Evolutionary conservation across 2,888 invertebrate species (phyloP), one percentile per base, ranked within the genome.

Genomic region (Macrophya annulata): DNA sequence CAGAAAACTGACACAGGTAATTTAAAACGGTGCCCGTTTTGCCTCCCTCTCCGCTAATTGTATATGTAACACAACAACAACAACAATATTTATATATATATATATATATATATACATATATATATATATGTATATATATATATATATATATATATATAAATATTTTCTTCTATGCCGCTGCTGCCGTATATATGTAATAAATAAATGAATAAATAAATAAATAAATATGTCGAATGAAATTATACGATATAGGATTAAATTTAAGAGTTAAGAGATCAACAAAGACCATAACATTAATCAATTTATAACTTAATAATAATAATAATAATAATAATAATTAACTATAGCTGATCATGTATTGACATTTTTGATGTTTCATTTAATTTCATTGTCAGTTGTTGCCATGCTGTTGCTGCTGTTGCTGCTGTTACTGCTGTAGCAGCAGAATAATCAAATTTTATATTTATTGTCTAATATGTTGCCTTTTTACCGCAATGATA

Each of bases 401-500:
- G 48, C 48, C 15, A 31, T 31, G 31, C 31, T 31, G 31, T 3
- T 31, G 31, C 31, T 31, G 31, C 31, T 2, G 31, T 31, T 2
- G 31, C 31, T 2, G 48, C 15, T 31, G 31, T 3, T 31, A 3
- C 31, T 31, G 31, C 31, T 2, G 31, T 31, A 31, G 31, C 31
- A 31, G 48, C 15, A 48, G 15, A 48, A 48, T 48, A 48, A 48
- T 48, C 9, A 48, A 2, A 51, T 51, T 17, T 17, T 17, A 51
- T n/a, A 17, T 48, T 15, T 51, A 51, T 17, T n/a, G 17, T 17
- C 51, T 5, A 31, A 51, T 51, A n/a, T 6, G n/a, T 17, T 6
- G 51, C 17, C 17, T 51, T 48, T 43, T 48, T 76, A 76, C n/a
- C 40, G 15, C 17, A 86, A 89, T 87, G 88, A 88, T 89, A 89